Conservation (phyloP, 2,113 vertebrate species). For the Platysteira castanea region DNA sequence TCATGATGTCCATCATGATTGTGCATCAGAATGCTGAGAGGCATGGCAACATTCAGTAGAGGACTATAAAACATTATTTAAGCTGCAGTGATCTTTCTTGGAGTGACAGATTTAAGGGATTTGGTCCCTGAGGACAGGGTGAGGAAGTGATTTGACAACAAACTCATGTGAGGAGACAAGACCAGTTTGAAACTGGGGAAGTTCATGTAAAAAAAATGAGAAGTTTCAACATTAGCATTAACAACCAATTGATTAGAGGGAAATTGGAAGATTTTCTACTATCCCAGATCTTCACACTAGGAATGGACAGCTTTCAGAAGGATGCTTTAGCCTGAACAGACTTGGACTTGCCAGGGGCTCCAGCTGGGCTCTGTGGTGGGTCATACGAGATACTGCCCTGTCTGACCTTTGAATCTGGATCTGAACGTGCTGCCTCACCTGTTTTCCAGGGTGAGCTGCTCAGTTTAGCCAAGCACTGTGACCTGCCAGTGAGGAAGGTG, state of each 20-base stretch:
- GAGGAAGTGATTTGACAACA: neutral
- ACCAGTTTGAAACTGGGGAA: neutral
- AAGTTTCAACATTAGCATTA: neutral
- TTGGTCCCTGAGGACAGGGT: neutral
- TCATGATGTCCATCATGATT: rapidly evolving
- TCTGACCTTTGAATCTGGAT: neutral
- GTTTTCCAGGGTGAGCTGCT: conserved; percentile 54
- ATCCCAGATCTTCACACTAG: neutral
- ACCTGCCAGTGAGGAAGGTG: conserved; percentile 77
- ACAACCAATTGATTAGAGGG: neutral
- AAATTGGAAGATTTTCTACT: neutral
- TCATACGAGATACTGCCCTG: neutral
- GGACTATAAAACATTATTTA: neutral
- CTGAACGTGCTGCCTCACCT: neutral
- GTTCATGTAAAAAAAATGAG: neutral
- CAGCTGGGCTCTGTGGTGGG: neutral
- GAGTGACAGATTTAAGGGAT: neutral
- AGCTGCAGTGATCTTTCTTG: neutral
- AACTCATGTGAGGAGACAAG: neutral
- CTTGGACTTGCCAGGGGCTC: neutral
- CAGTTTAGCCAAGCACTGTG: conserved; percentile 75
- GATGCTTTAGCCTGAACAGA: neutral
- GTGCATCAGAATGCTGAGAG: neutral
- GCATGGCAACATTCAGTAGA: neutral
- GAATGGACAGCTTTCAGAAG: neutral